Evolutionary conservation across 1,140 invertebrate species (phyloP).

Genomic region (Drosophila bipectinata): DNA sequence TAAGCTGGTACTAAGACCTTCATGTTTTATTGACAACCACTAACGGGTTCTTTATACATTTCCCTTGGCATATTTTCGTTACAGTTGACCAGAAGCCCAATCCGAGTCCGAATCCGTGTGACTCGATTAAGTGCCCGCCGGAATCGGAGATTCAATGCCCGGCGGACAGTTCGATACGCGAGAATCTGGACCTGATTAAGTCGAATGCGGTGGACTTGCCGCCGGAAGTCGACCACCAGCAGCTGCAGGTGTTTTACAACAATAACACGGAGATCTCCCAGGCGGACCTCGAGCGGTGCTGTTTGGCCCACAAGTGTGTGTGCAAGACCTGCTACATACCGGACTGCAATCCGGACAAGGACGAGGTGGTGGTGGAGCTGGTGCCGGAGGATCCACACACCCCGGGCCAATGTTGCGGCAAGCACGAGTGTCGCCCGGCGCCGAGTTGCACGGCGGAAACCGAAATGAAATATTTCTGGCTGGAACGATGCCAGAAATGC

Average conservation of each 20-base stretch:
- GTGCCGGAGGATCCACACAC: conserved; percentile 60
- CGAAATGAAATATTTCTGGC: conserved; percentile 68
- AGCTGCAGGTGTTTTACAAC: conserved; percentile 22
- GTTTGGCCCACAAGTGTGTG: conserved; percentile 68
- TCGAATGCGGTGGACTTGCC: conserved; percentile 49
- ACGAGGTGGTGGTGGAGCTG: conserved; percentile 64
- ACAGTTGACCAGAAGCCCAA: conserved; percentile 47
- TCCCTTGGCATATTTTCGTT: conserved; percentile 27
- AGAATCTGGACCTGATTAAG: conserved; percentile 47
- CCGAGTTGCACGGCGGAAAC: conserved; percentile 66
- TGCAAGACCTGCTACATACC: conserved; percentile 76
- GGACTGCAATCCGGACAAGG: conserved; percentile 47
- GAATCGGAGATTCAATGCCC: conserved; percentile 73
- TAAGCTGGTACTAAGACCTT: conserved; percentile 43
- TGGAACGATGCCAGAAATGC: conserved; percentile 68
- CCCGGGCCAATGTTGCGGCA: conserved; percentile 73
- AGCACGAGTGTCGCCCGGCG: conserved; percentile 61
- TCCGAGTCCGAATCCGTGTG: conserved; percentile 60
- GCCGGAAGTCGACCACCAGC: neutral
- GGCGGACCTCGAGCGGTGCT: conserved; percentile 60
- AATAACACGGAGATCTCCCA: conserved; percentile 39
- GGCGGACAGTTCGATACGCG: conserved; percentile 66
- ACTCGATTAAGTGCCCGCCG: conserved; percentile 65
- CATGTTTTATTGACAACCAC: conserved; percentile 44
- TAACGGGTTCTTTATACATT: conserved; percentile 13